Conservation (phyloP, 2,113 vertebrate species). For the Zosterops hypoxanthus region DNA sequence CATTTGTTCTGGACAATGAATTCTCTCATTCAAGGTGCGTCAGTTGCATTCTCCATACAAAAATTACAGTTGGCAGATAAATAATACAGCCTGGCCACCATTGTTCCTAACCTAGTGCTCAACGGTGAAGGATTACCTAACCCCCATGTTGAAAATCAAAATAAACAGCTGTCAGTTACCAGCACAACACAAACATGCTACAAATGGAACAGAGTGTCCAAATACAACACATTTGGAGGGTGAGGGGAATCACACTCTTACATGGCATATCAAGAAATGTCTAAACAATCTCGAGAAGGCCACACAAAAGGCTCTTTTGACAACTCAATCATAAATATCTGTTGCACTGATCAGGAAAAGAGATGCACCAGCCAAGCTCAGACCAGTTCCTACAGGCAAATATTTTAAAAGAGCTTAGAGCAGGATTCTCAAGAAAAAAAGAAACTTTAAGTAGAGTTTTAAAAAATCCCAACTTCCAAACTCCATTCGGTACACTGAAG, state of each 20-base stretch:
- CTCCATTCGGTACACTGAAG: not conserved
- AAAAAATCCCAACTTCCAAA: not conserved
- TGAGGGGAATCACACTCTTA: not conserved
- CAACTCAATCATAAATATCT: not conserved
- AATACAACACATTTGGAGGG: not conserved
- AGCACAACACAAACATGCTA: not conserved
- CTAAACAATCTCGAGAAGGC: not conserved
- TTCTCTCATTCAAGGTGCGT: not conserved
- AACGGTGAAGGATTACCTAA: not conserved
- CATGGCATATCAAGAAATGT: not conserved
- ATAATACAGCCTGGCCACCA: not conserved
- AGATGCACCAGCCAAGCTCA: not conserved
- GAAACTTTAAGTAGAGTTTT: not conserved
- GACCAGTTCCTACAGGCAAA: not conserved
- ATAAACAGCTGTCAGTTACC: not conserved
- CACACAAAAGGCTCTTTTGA: not conserved
- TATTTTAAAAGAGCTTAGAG: not conserved
- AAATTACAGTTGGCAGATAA: conserved; percentile 9
- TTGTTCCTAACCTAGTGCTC: not conserved
- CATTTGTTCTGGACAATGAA: not conserved
- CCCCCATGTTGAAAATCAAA: not conserved
- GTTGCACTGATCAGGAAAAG: not conserved
- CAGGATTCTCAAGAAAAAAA: not conserved
- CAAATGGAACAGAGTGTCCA: not conserved
- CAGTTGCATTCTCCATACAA: not conserved